A percentile compares a stretch with the other conserved stretches of the same genome.
phyloP scores from a whole-genome alignment of 1,140 invertebrate genomes.

The Bombus sylvicola region DNA sequence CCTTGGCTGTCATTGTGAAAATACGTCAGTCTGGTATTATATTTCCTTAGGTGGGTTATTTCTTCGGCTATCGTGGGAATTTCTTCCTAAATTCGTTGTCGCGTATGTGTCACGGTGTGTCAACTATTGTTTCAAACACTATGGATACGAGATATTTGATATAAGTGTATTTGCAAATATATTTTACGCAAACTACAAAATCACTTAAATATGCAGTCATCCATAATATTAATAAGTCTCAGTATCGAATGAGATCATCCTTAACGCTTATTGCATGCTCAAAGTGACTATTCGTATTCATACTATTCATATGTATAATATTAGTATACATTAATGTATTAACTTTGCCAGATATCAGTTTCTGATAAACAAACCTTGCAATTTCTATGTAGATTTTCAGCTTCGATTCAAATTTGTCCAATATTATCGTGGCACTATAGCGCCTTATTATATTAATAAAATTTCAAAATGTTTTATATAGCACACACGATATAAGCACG shows the following conservation, averaged over 20 bases:
- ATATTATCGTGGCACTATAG: too few species aligned
- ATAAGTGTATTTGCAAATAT: not conserved
- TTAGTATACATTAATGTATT: not conserved
- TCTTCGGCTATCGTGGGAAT: too few species aligned
- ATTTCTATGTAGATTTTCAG: not conserved
- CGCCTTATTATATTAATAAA: too few species aligned
- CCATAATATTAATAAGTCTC: not conserved
- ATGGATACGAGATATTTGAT: not conserved
- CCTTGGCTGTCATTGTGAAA: too few species aligned
- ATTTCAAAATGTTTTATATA: too few species aligned
- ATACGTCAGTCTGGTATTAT: too few species aligned
- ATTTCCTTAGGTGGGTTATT: too few species aligned
- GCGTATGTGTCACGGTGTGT: too few species aligned
- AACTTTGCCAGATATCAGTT: not conserved
- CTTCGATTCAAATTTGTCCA: not conserved
- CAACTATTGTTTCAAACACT: too few species aligned
- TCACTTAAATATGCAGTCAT: not conserved
- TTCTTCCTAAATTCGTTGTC: too few species aligned
- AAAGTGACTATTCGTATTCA: not conserved
- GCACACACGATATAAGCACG: not conserved
- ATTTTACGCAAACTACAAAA: not conserved
- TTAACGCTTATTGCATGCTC: not conserved
- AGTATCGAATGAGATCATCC: not conserved
- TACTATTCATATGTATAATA: too few species aligned
- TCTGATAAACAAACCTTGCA: not conserved